Evolutionary conservation across 2,888 invertebrate species (phyloP).

Genomic region (Xanthorhoe designata): DNA sequence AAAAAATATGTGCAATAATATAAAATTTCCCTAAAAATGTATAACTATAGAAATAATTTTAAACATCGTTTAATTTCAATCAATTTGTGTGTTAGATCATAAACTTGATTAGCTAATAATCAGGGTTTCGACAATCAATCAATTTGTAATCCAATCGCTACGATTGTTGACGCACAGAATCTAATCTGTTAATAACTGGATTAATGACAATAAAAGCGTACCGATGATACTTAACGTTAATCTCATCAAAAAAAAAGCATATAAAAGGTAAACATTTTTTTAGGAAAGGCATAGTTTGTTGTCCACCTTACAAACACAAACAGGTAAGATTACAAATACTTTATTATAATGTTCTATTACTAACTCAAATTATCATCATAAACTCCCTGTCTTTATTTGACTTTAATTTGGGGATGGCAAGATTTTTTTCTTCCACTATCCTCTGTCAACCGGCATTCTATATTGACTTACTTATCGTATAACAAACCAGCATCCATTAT

Average conservation of each 20-base stretch:
- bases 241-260: conserved; percentile 30
- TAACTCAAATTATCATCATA: too few relatives aligned
- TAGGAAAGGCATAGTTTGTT: conserved; percentile 44
- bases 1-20: too few relatives aligned
- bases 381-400: too few relatives aligned
- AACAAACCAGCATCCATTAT: too few relatives aligned
- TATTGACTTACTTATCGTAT: too few relatives aligned
- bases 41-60: background rate
- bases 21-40: too few relatives aligned
- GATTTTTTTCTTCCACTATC: too few relatives aligned
- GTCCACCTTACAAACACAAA: conserved; percentile 43
- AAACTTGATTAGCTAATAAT: background rate
- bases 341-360: too few relatives aligned
- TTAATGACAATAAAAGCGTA: conserved; percentile 41
- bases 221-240: conserved; percentile 42
- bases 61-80: background rate
- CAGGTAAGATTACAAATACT: conserved; percentile 40
- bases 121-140: conserved; percentile 37
- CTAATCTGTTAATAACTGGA: conserved; percentile 37
- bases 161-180: conserved; percentile 15
- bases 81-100: background rate
- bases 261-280: conserved; percentile 46
- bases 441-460: too few relatives aligned
- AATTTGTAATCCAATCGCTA: conserved; percentile 37
- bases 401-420: too few relatives aligned